Evolutionary conservation across 2,888 invertebrate species (phyloP).

Genomic region (Empis livida): DNA sequence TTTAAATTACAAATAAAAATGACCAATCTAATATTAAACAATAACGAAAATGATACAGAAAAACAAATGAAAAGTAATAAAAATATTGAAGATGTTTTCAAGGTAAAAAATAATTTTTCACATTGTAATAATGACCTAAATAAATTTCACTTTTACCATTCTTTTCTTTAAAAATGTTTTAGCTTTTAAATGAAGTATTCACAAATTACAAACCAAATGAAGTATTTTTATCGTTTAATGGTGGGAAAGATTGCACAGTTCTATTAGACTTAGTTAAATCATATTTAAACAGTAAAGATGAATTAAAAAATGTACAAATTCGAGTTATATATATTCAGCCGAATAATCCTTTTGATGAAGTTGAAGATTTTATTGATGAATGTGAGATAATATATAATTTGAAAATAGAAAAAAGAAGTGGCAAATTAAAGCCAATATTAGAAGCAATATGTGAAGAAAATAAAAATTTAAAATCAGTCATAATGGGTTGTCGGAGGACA

Average conservation of each 20-base stretch:
- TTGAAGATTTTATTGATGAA: conserved; percentile 68
- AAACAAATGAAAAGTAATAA: too few relatives aligned
- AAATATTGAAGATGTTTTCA: too few relatives aligned
- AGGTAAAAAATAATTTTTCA: too few relatives aligned
- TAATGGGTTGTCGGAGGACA: conserved; percentile 84
- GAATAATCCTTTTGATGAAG: conserved; percentile 70
- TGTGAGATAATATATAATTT: conserved; percentile 60
- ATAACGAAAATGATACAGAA: too few relatives aligned
- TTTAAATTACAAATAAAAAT: too few relatives aligned
- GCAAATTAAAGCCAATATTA: conserved; percentile 61
- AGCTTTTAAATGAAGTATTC: conserved; percentile 51
- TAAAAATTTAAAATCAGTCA: conserved; percentile 58
- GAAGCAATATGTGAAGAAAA: conserved; percentile 44
- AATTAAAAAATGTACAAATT: conserved; percentile 27
- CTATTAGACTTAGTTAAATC: conserved; percentile 54
- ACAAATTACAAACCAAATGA: conserved; percentile 53
- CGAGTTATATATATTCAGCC: conserved; percentile 66
- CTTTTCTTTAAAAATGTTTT: conserved; percentile 18
- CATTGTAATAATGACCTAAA: too few relatives aligned
- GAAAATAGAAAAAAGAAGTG: conserved; percentile 51
- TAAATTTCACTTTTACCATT: background rate
- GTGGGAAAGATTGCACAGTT: conserved; percentile 97
- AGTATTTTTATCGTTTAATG: conserved; percentile 88
- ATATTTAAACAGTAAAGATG: conserved; percentile 25
- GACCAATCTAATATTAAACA: too few relatives aligned